phyloP scores from a whole-genome alignment of 1,140 invertebrate species.

The Diorhabda sublineata region DNA sequence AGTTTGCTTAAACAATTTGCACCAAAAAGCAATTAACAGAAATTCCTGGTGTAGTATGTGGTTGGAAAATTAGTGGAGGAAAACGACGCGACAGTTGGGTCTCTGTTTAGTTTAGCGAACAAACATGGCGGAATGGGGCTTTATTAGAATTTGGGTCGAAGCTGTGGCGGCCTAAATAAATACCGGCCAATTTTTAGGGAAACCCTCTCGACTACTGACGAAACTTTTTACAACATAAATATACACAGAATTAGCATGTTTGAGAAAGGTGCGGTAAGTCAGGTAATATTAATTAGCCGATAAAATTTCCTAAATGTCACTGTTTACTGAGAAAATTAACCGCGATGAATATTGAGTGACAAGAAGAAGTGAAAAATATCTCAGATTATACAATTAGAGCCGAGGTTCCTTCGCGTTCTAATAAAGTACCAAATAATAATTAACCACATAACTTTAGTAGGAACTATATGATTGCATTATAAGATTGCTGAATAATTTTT shows the following conservation, averaged over 20 bases:
- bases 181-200: neutral
- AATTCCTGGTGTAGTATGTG: neutral
- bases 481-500: too few species aligned
- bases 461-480: too few species aligned
- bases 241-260: slow-evolving; percentile 1
- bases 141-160: slow-evolving; percentile 2
- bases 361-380: too few species aligned
- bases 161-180: neutral
- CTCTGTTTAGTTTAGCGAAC: neutral
- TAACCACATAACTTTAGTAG: too few species aligned
- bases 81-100: neutral
- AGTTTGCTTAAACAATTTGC: neutral
- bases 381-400: too few species aligned
- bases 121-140: slow-evolving; percentile 1
- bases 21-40: slow-evolving; percentile 2
- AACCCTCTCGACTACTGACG: slow-evolving; percentile 1
- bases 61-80: slow-evolving; percentile 1
- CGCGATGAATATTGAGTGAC: too few species aligned
- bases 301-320: too few species aligned
- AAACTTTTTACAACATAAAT: slow-evolving; percentile 1
- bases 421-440: too few species aligned
- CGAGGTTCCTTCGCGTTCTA: too few species aligned
- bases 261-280: neutral
- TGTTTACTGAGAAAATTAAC: too few species aligned
- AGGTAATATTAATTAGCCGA: too few species aligned